These are phyloP conservation scores for Mormyrus proboscirostris DNA, from an alignment of 2,797 vertebrate genomes.

Conservation along the genomic window DNA sequence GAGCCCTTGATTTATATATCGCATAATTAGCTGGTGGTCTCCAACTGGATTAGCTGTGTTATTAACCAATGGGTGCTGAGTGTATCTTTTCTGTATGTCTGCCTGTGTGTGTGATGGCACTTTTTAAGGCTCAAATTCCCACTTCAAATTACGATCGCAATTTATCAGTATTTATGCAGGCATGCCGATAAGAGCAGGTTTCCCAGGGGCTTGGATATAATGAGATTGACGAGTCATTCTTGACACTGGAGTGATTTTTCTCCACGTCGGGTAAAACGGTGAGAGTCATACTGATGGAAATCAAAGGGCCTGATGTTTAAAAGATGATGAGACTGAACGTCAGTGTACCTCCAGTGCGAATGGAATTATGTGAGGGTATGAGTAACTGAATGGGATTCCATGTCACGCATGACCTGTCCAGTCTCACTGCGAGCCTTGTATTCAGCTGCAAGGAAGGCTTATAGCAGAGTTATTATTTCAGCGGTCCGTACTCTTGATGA, in stretches of 20 bases:
- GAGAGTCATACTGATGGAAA: not conserved
- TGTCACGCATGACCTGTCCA: not conserved
- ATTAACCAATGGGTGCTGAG: not conserved
- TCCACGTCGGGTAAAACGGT: not conserved
- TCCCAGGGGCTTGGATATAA: not conserved
- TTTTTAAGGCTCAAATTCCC: not conserved
- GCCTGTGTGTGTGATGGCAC: not conserved
- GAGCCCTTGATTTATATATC: conserved; percentile 8
- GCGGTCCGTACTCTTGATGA: not conserved
- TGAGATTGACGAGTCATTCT: not conserved
- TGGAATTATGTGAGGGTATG: not conserved
- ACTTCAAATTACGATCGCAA: not conserved
- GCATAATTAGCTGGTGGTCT: conserved; percentile 11
- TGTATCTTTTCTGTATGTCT: not conserved
- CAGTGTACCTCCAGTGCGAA: not conserved
- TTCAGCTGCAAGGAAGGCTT: not conserved
- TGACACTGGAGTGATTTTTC: not conserved
- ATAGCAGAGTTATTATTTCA: not conserved
- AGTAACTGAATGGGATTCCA: not conserved
- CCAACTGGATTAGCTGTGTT: conserved; percentile 5
- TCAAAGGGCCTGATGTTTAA: conserved; percentile 3
- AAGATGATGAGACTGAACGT: not conserved
- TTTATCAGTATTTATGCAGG: not conserved
- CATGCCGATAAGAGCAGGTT: not conserved
- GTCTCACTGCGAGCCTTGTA: not conserved